A percentile compares a stretch with the other conserved stretches of the same genome.
phyloP scores from a whole-genome alignment of 2,888 invertebrate species.

The Alentia gelatinosa region DNA sequence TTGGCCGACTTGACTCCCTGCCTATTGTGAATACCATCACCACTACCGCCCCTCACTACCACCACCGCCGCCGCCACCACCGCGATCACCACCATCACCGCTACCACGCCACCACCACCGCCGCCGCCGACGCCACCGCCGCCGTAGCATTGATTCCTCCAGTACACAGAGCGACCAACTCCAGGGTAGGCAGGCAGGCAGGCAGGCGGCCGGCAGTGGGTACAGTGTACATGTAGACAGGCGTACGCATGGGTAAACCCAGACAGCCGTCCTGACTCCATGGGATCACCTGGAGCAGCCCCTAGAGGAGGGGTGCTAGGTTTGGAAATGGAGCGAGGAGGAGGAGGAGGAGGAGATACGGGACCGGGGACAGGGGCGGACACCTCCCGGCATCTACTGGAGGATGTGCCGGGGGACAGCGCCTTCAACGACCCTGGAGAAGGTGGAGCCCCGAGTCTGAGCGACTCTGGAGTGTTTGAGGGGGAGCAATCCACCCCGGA shows the following conservation, averaged over 20 bases:
- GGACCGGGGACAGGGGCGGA: neutral
- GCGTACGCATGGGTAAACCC: slow-evolving; percentile 37
- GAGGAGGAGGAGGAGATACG: neutral
- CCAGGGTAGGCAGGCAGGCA: neutral
- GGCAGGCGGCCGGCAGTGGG: neutral
- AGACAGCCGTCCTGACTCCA: slow-evolving; percentile 29
- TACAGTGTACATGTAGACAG: slow-evolving; percentile 5
- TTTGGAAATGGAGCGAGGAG: neutral
- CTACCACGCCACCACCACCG: neutral
- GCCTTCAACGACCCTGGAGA: neutral
- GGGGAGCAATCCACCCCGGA: neutral
- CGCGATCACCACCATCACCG: neutral
- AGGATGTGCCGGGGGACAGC: neutral
- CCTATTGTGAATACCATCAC: slow-evolving; percentile 40
- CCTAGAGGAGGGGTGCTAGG: neutral
- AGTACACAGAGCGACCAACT: slow-evolving; percentile 25
- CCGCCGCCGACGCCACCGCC: neutral
- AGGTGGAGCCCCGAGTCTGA: neutral
- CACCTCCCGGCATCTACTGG: neutral
- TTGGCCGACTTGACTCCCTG: neutral
- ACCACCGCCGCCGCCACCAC: neutral
- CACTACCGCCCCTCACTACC: slow-evolving; percentile 8
- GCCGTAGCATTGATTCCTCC: slow-evolving; percentile 27
- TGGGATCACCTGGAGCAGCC: slow-evolving; percentile 13
- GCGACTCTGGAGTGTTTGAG: slow-evolving; percentile 30